Evolutionary conservation across 1,140 invertebrate species (phyloP), one percentile per base, ranked within the genome.

Genomic region (Drosophila equinoxialis): DNA sequence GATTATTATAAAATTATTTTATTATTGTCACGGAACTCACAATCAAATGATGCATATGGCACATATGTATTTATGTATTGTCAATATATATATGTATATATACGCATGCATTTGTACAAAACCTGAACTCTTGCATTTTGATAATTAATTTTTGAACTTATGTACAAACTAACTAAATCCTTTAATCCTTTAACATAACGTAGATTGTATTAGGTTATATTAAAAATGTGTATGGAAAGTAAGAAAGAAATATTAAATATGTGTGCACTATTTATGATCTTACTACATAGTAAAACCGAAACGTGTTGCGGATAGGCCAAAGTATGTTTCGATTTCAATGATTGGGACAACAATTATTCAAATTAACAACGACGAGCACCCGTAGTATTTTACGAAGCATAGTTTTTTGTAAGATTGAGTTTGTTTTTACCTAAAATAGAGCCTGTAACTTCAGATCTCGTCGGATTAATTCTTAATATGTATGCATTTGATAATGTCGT

Each of bases 11-110:
- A 59, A 59, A 59, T 59, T 59, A 37, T 39, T 59, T 37, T 20
- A 20, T 59, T 59, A 59, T 59, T 59, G 57, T 59, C 57, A 59
- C 57, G 57, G 57, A 59, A 59, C 57, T 59, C 57, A 59, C 57
- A 59, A 59, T 59, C 57, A 59, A 51, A 51, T 51, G 57, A 59
- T 59, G n/a, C 35, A 59, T 59, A 51, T 59, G 57, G 33, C 33
- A 59, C 57, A 37, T 59, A 37, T 59, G 30, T 37, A 37, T 59
- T 30, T 37, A 37, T 59, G 10, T 59, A 59, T 59, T 39, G 35
- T 59, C 45, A n/a, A 23, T 17, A 17, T 17, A 17, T 17, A 17
- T 17, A 17, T 17, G 17, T 17, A 17, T 17, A 17, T 17, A 17
- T 17, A 17, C 17, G 17, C 1, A 17, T 17, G n/a, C 14, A 17